Evolutionary conservation across 1,140 invertebrate genomes (phyloP), one percentile per base, ranked within the genome.

Genomic region (Melipona quadrifasciata): DNA sequence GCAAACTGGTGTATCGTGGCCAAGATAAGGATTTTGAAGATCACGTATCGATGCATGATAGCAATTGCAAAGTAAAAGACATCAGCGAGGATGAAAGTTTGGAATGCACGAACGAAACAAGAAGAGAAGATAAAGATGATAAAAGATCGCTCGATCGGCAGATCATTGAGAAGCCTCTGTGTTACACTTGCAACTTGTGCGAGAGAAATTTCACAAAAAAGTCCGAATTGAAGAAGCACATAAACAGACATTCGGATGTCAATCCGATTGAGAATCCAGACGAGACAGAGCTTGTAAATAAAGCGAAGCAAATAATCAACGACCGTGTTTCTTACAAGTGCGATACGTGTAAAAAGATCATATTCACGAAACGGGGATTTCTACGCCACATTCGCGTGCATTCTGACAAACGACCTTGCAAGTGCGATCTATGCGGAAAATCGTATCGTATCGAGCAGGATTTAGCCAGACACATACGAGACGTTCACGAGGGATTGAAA

Each of bases 401-500:
- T 39, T 85, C 72, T 17, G 86, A 77, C 4, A 89, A 86, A 78
- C 81, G 85, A 24, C 78, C 91, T 0, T 87, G 89, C 51, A 82
- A 73, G 27, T 88, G 91, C 34, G 81, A 90, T 17, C 14, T 76
- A 12, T 91, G 91, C 5, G 90, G 90, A 1, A 91, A 89, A 2
- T 86, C 86, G 1, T 89, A 89, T 27, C 75, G 87, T 10, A 89
- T 85, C 27, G 85, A 88, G 8, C 85, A 89, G 24, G 89, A 90
- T 31, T 58, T 83, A 11, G 78, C 90, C 5, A 79, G 80, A 61
- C 85, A 87, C 31, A 34, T 91, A 47, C 75, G 87, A 65, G 87
- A 90, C n/a, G 87, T 89, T 27, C 88, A 90, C 65, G 85, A 87
- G 2, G 93, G 93, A 10, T 77, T 95, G 0, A 95, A 95, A 75